phyloP scores from a whole-genome alignment of 2,113 vertebrate genomes.

The Leuciscus idus region DNA sequence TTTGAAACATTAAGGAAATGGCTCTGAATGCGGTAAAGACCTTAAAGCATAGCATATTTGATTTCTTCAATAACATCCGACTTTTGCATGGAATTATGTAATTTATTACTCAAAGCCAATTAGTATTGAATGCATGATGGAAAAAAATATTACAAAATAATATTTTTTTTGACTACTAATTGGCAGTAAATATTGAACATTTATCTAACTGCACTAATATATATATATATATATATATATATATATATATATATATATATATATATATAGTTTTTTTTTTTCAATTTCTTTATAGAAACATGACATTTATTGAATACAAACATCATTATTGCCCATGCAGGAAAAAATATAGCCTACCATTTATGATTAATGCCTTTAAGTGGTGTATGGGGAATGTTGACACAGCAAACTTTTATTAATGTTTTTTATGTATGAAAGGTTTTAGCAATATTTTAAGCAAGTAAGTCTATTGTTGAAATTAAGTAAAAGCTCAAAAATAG shows the following conservation, averaged over 20 bases:
- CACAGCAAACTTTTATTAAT: no score
- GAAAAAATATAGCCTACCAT: no score
- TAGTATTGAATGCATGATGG: neutral
- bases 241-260: no score
- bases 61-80: neutral
- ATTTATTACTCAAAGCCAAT: neutral
- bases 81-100: conserved; percentile 6
- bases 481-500: neutral
- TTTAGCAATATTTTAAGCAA: neutral
- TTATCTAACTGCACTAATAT: neutral
- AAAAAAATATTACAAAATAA: neutral
- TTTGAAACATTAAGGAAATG: conserved; percentile 22
- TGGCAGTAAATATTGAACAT: neutral
- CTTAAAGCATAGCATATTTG: no score
- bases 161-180: neutral
- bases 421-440: neutral
- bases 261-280: no score
- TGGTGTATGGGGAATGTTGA: no score
- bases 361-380: no score
- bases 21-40: no score
- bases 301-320: no score
- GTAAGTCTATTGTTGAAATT: neutral
- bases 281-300: no score
- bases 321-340: no score
- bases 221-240: no score